phyloP scores from a whole-genome alignment of 2,888 invertebrate species.

The Papilio protenor region DNA sequence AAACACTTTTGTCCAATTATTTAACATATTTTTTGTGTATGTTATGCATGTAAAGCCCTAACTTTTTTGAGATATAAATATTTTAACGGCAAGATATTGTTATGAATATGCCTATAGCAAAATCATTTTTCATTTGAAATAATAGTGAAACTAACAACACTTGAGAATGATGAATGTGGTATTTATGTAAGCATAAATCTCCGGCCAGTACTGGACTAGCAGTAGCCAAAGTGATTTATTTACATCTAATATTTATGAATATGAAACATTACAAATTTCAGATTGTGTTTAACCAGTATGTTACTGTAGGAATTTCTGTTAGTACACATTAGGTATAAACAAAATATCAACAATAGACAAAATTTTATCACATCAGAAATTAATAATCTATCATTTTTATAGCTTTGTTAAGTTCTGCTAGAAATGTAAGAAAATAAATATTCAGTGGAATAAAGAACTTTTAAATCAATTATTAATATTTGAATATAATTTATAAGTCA shows the following conservation, averaged over 20 bases:
- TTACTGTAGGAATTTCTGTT: background rate
- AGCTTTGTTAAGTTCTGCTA: no score
- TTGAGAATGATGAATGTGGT: constrained; percentile 45
- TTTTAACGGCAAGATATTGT: background rate
- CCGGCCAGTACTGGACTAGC: background rate
- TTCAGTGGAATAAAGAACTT: no score
- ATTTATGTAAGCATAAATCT: constrained; percentile 42
- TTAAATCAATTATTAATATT: background rate
- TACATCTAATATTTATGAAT: background rate
- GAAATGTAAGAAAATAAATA: no score
- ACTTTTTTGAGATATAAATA: background rate
- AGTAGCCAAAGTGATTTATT: constrained; percentile 18
- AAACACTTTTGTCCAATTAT: background rate
- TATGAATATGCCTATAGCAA: background rate
- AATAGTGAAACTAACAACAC: constrained; percentile 26
- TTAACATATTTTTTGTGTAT: background rate
- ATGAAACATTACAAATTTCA: background rate
- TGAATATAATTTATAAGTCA: background rate
- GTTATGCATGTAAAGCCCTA: background rate
- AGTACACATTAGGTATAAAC: background rate
- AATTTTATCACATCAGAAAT: no score
- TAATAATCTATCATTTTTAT: no score
- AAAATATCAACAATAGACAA: background rate
- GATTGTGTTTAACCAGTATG: background rate
- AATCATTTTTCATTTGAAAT: constrained; percentile 35